Percentiles rank a stretch among this genome's conserved stretches.
Conservation (phyloP, 1,140 invertebrate species). For the Frieseomelitta varia region DNA sequence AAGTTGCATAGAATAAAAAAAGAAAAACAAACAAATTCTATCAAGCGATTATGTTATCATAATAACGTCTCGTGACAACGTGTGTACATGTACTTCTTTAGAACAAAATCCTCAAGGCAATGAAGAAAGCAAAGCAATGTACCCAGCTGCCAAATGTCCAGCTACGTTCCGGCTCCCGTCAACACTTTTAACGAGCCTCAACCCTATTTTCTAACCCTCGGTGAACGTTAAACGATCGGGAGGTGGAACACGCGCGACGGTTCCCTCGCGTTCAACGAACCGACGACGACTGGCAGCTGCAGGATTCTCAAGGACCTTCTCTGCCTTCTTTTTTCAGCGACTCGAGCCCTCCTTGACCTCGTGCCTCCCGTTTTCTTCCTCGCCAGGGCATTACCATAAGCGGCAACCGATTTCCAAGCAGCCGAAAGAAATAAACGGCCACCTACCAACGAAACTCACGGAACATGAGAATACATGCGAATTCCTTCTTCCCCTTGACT, state of each 20-base stretch:
- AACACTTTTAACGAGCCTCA: conserved; percentile 55
- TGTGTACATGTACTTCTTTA: not conserved
- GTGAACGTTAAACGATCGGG: not conserved
- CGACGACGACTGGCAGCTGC: conserved; percentile 66
- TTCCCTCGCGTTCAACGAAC: conserved; percentile 46
- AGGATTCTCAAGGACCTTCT: conserved; percentile 63
- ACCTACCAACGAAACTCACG: conserved; percentile 7
- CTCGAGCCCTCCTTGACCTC: conserved; percentile 59
- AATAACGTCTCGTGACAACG: no score
- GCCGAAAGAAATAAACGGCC: conserved; percentile 27
- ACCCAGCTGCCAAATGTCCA: conserved; percentile 42
- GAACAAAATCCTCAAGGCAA: not conserved
- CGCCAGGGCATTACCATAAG: conserved; percentile 24
- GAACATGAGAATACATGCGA: conserved; percentile 20
- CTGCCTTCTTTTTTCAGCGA: conserved; percentile 3
- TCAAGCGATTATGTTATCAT: no score
- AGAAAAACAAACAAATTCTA: no score
- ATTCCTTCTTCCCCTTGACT: not conserved
- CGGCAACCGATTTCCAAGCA: conserved; percentile 28
- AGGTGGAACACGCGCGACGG: conserved; percentile 47
- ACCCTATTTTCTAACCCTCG: conserved; percentile 54
- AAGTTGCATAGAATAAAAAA: no score
- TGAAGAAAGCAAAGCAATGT: not conserved
- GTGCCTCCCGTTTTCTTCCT: conserved; percentile 43
- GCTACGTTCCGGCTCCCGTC: conserved; percentile 19